Base-by-base conservation (phyloP, 2,797 vertebrate species). In the Callimico goeldii region DNA sequence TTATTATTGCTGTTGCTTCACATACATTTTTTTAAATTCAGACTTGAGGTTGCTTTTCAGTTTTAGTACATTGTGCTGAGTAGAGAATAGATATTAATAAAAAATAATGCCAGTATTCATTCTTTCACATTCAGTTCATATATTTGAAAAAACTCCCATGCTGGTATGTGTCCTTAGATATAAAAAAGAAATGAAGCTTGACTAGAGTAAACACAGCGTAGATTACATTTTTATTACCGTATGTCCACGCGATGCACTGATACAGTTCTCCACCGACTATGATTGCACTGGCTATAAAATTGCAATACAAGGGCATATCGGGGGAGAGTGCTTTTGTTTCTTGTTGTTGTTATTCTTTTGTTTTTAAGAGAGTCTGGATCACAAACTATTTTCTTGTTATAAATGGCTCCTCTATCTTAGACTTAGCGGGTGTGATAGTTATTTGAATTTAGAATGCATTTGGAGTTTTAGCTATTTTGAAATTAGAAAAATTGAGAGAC, bases 151-250 rank as follows among this genome's bases (percentile, higher is more conserved):
- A 93, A 96, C 41, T 36, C 77, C 64, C 76, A 33, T 10, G 4
- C 57, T 64, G 36, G 33, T 41, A 9, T 1, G 1, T 88, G 76
- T 72, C 72, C 46, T 2, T 24, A 81, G 72, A 70, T 41, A 96
- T 97, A 91, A 96, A 94, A 94, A 93, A 91, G 91, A 93, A 96
- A 92, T 93, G 91, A 58, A 50, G 67, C 70, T 76, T 91, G 72
- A 52, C 76, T 58, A 36, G 46, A 79, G 55, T 73, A 95, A 97
- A 90, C 93, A 87, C 36, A 22, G 58, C 24, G 9, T 75, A 90
- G 84, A 94, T 97, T 93, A 75, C 48, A 26, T 75, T 95, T 96
- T 96, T 97, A 97, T 97, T 67, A 24, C 94, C 87, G 70, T 87
- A 7, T 36, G 58, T 90, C 84, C n/a, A 14, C 3, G 14, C 10